Percentiles rank a stretch among this genome's conserved stretches.
These are phyloP conservation scores for Ptychoptera albimana DNA, from an alignment of 2,888 invertebrate genomes.

Conservation along the genomic window DNA sequence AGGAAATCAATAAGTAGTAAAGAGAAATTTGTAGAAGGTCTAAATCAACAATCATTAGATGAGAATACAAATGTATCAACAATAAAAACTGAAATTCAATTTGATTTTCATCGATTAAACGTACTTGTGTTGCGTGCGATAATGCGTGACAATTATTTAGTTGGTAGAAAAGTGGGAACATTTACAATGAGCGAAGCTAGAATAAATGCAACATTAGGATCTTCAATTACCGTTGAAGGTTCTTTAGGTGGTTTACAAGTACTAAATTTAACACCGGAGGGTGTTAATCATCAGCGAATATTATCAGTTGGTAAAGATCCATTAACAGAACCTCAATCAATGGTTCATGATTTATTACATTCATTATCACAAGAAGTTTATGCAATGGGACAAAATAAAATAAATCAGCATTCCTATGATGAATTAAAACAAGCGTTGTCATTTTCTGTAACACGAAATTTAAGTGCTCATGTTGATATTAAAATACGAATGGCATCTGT, in stretches of 20 bases:
- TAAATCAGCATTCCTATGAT: conserved; percentile 6
- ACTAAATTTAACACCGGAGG: conserved; percentile 73
- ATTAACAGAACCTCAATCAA: conserved; percentile 32
- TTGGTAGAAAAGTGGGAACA: conserved; percentile 82
- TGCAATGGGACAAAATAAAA: conserved; percentile 22
- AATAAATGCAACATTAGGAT: conserved; percentile 68
- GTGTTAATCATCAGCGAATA: conserved; percentile 69
- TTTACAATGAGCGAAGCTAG: conserved; percentile 83
- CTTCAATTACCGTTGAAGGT: conserved; percentile 54
- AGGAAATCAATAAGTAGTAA: conserved; percentile 12
- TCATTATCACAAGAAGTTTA: conserved; percentile 29
- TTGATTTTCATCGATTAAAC: conserved; percentile 85
- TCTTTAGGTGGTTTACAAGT: conserved; percentile 86
- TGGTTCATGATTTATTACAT: conserved; percentile 22
- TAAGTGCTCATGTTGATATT: conserved; percentile 20
- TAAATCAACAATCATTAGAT: conserved; percentile 18
- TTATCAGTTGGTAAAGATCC: conserved; percentile 70
- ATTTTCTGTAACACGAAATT: conserved; percentile 25
- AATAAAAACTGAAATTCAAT: conserved; percentile 64
- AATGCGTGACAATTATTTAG: conserved; percentile 48
- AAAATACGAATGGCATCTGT: conserved; percentile 65
- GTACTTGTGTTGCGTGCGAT: conserved; percentile 71
- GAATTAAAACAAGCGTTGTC: conserved; percentile 30
- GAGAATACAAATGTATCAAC: conserved; percentile 16
- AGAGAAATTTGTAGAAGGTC: conserved; percentile 4